Conservation (phyloP, 1,140 invertebrate species). For the Macrosteles quadrilineatus region DNA sequence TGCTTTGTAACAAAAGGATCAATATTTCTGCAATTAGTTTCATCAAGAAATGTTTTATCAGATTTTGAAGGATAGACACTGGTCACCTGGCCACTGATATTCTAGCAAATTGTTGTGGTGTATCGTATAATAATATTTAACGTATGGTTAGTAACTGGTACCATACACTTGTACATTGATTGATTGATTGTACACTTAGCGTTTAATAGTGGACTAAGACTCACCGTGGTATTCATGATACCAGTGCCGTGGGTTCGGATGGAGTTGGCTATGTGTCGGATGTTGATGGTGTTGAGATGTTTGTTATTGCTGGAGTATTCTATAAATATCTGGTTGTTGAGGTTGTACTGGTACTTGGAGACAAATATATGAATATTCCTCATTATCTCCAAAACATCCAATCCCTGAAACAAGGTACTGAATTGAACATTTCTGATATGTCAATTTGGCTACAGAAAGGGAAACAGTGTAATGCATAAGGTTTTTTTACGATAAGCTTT, state of each 20-base stretch:
- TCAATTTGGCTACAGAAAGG: conserved; percentile 10
- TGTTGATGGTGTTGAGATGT: conserved; percentile 94
- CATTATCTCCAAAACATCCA: conserved; percentile 99
- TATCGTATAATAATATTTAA: no score
- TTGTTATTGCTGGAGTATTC: conserved; percentile 92
- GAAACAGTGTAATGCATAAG: no score
- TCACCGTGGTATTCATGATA: conserved; percentile 93
- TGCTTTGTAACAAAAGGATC: no score
- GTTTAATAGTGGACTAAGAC: conserved; percentile 41
- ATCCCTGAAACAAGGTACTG: conserved; percentile 66
- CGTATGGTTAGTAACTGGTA: no score
- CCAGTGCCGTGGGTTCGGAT: conserved; percentile 97
- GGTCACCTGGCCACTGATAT: no score
- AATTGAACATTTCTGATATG: conserved; percentile 21
- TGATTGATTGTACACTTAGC: no score
- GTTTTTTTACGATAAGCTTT: no score
- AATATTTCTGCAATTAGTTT: no score
- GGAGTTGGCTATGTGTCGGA: conserved; percentile 95
- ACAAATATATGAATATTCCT: conserved; percentile 96
- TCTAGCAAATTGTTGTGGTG: no score
- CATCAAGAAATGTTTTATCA: no score
- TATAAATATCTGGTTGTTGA: conserved; percentile 97
- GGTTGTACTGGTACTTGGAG: conserved; percentile 90
- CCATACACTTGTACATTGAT: no score
- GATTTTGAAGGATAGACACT: no score